A percentile compares a stretch with the other conserved stretches of the same genome.
These are phyloP conservation scores for Xenopus tropicalis DNA, from an alignment of 2,113 vertebrate genomes.

Conservation along the genomic window DNA sequence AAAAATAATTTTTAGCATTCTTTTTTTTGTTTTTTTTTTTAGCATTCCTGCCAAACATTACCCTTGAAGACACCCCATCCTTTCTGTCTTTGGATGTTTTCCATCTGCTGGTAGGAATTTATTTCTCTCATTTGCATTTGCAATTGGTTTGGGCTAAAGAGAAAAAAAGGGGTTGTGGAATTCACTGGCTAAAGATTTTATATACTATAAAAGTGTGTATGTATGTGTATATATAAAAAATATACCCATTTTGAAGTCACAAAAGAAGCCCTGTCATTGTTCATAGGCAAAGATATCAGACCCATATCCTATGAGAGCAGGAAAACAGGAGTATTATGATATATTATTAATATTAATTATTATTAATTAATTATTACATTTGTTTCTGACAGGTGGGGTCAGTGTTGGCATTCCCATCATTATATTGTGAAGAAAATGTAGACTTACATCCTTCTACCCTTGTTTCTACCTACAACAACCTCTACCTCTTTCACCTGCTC, in stretches of 20 bases:
- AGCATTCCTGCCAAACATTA: conserved; percentile 80
- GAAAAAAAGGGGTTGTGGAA: no score
- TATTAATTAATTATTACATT: conserved; percentile 32
- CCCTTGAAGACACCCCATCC: conserved; percentile 78
- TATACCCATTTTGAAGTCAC: no score
- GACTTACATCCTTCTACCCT: conserved; percentile 85
- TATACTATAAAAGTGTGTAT: neutral
- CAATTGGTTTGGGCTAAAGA: no score
- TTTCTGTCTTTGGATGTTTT: conserved; percentile 90
- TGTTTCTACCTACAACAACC: conserved; percentile 87
- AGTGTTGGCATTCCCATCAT: conserved; percentile 83
- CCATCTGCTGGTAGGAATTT: conserved; percentile 83
- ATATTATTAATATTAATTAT: no score
- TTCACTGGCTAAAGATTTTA: no score
- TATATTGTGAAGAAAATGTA: conserved; percentile 90
- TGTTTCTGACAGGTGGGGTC: conserved; percentile 72
- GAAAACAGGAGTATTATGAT: no score
- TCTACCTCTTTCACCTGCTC: conserved; percentile 88
- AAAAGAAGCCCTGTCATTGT: no score
- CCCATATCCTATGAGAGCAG: no score
- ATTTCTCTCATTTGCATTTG: conserved; percentile 11
- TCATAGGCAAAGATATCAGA: no score
- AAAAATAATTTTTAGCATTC: no score
- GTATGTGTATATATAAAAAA: no score
- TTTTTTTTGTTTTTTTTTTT: no score